Evolutionary conservation across 2,797 vertebrate genomes (phyloP).

Genomic region (Lepilemur ruficaudatus): DNA sequence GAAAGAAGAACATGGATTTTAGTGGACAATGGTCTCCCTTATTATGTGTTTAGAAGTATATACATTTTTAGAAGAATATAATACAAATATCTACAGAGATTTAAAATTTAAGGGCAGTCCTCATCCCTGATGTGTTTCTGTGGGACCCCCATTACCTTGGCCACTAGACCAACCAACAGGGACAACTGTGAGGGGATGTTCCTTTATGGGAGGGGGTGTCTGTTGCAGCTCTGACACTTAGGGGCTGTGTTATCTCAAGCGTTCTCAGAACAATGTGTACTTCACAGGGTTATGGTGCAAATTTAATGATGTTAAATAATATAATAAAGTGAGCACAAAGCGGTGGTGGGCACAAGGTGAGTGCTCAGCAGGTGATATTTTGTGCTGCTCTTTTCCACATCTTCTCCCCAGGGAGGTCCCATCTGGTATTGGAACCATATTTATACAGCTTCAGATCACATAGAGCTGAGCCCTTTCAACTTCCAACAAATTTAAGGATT

Average conservation of each 20-base stretch:
- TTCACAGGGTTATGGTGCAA: neutral
- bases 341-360: neutral
- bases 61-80: neutral
- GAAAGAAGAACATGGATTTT: neutral
- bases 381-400: neutral
- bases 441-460: neutral
- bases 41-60: neutral
- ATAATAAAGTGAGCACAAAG: neutral
- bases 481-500: neutral
- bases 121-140: neutral
- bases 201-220: rapidly evolving
- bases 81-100: neutral
- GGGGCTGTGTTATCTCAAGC: neutral
- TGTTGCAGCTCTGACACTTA: neutral
- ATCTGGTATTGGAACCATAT: neutral
- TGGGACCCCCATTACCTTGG: neutral
- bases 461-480: rapidly evolving
- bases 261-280: neutral
- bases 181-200: no score
- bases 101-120: neutral
- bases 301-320: neutral
- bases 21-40: neutral
- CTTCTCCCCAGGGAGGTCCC: neutral
- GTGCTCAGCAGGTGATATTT: neutral
- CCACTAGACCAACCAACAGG: rapidly evolving